phyloP scores from a whole-genome alignment of 1,140 invertebrate species.

The Stratiolaelaps scimitus region DNA sequence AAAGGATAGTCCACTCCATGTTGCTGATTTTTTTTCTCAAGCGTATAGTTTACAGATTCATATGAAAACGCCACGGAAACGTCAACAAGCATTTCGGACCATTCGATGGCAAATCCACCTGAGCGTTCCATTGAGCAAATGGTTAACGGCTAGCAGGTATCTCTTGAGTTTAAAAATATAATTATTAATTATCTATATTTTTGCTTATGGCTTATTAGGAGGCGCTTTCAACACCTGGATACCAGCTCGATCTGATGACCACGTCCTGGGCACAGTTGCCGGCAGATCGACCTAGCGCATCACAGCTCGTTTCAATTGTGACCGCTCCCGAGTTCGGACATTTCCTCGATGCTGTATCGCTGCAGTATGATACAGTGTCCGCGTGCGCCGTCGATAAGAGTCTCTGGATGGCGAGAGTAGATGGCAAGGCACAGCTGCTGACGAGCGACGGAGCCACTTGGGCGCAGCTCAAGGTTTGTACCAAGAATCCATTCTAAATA shows the following conservation, averaged over 20 bases:
- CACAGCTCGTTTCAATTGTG: slow-evolving; percentile 79
- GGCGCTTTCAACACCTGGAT: slow-evolving; percentile 60
- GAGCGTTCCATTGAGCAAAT: too few relatives aligned
- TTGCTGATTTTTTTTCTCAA: too few relatives aligned
- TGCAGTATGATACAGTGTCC: slow-evolving; percentile 39
- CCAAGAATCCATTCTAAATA: too few relatives aligned
- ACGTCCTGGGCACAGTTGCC: slow-evolving; percentile 85
- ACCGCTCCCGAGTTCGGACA: slow-evolving; percentile 84
- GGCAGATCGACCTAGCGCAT: slow-evolving; percentile 70
- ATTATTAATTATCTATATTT: too few relatives aligned
- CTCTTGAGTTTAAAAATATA: too few relatives aligned
- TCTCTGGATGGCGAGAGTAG: slow-evolving; percentile 29
- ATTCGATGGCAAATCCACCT: too few relatives aligned
- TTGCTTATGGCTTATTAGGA: slow-evolving; percentile 40
- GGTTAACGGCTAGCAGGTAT: too few relatives aligned
- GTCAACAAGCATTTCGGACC: too few relatives aligned
- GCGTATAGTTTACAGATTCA: too few relatives aligned
- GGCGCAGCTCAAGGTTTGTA: slow-evolving; percentile 17
- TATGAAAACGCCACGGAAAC: too few relatives aligned
- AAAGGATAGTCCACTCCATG: too few relatives aligned
- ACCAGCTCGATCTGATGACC: slow-evolving; percentile 86
- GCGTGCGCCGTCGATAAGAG: slow-evolving; percentile 27
- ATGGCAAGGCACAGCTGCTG: slow-evolving; percentile 22
- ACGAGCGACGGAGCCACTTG: slow-evolving; percentile 19
- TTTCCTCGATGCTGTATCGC: slow-evolving; percentile 59